Base-by-base conservation (phyloP, 1,140 invertebrate genomes). In the Euura lappo region DNA sequence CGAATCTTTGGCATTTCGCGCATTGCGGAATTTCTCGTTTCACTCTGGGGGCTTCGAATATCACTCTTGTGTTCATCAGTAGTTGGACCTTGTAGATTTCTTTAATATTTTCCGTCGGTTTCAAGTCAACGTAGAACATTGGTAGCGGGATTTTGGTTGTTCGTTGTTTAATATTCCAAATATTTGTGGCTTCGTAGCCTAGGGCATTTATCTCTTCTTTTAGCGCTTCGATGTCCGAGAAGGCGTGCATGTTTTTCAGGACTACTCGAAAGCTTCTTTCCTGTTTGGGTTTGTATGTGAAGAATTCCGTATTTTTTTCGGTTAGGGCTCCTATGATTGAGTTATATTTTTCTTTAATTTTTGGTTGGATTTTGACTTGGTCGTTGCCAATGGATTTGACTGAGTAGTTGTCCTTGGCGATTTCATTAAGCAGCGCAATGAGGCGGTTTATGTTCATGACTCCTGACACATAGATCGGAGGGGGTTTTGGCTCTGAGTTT, bases 61-160 rank as follows among this genome's bases (percentile, higher is more conserved):
- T 76, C 13, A 86, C 75, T 72, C 78, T 79, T 2, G 72, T 74
- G 68, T 84, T 77, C 2, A 71, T 44, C 10, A 85, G 69, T 7
- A 76, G 44, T 71, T 79, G 75, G 4, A 83, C 68, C 6, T 82
- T 72, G 64, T 79, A 84, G 7, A 85, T 82, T 8, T 85, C 76
- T 69, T 78, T 77, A 68, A 84, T 84, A 42, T 82, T 86, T 6
- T 76, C 76, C 2, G 73, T 70, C 5, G 78, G 79, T 70, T 83
- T 76, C 13, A 85, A 44, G 45, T 85, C 81, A 28, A 85, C 70
- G 68, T 80, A 83, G 67, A 85, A 84, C 60, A 83, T 45, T 1
- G 79, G 74, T 10, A 28, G 28, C 28, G 28, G 28, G 28, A 28
- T 28, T 28, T 28, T 28, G 28, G 28, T 28, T 28, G 28, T 28